Base-by-base conservation (phyloP, 1,140 invertebrate species). In the Drosophila lacteicornis region DNA sequence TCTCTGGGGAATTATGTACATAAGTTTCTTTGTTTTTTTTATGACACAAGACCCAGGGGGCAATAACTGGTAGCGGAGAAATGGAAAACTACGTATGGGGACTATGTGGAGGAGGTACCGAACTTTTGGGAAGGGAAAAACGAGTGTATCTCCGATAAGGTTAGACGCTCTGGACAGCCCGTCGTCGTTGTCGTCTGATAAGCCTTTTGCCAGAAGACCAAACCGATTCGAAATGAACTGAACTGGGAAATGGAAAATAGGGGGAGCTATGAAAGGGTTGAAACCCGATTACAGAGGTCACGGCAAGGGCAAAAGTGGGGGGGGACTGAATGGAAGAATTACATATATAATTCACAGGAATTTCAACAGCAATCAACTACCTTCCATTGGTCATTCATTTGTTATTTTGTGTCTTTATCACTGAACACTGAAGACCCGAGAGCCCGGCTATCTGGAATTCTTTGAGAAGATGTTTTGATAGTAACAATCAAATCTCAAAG, bases 71-170 rank as follows among this genome's bases (percentile, higher is more conserved):
- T 17, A 36, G 19, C 25, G 22, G 9, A 7, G 19, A 27, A 56
- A 61, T 27, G 25, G 5, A 22, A 25, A 13, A 58, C 5, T 33
- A 9, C 30, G 8, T 30, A 30, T 30, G 58, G 25, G 27, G n/a
- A 45, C 13, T 42, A 42, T 42, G 40, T 13, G 27, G 17, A 4
- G 8, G 53, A n/a, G 57, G 19, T 59, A 61, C 58, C 15, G 0
- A 46, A 62, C 15, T 25, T 22, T 33, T 27, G 12, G 19, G 19
- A 36, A 61, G 30, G 53, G 27, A 65, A 57, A 50, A 50, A 61
- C 27, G 57, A 49, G 69, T 53, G 30, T 33, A 12, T 42, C 9
- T n/a, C 56, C 46, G 78, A 80, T 80, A 80, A 80, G 69, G 62
- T 45, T 75, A 42, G 46, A 75, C 61, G 65, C 61, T 51, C 40